A percentile compares a stretch with the other conserved stretches of the same genome.
Evolutionary conservation across 2,113 vertebrate species (phyloP).

Genomic region (Cryptotis parvus): DNA sequence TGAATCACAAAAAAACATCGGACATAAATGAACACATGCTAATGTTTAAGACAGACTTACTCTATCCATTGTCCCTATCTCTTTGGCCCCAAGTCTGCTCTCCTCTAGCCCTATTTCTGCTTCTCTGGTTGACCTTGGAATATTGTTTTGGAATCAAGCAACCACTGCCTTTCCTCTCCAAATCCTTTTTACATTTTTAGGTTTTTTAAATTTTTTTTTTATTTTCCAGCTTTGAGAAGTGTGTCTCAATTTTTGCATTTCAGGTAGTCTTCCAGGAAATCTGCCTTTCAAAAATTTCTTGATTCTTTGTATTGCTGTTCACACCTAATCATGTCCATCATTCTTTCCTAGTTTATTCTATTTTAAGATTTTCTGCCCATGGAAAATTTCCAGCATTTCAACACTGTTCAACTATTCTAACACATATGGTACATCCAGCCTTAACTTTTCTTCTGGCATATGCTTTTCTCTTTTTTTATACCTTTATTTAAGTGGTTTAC

Average conservation of each 20-base stretch:
- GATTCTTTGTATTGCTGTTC: not conserved
- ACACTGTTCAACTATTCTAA: not conserved
- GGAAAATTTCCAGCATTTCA: not conserved
- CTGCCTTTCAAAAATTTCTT: not conserved
- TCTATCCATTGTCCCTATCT: too few species aligned
- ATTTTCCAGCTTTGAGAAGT: not conserved
- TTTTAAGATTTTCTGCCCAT: not conserved
- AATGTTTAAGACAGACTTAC: not conserved
- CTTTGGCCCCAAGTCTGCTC: too few species aligned
- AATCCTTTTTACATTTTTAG: not conserved
- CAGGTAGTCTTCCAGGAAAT: not conserved
- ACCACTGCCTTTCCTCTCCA: not conserved
- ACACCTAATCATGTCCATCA: not conserved
- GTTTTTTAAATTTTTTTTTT: not conserved
- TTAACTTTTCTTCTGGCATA: not conserved
- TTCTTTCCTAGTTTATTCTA: not conserved
- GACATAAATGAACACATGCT: not conserved
- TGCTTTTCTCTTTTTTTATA: not conserved
- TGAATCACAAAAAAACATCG: not conserved
- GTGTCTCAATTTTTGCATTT: not conserved
- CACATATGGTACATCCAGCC: not conserved
- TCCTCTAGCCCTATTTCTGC: not conserved
- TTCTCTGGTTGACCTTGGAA: not conserved
- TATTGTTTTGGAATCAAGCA: not conserved
- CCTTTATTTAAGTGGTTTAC: too few species aligned